These are phyloP conservation scores for Eustalomyia histrio DNA, from an alignment of 2,888 invertebrate genomes.

Conservation along the genomic window DNA sequence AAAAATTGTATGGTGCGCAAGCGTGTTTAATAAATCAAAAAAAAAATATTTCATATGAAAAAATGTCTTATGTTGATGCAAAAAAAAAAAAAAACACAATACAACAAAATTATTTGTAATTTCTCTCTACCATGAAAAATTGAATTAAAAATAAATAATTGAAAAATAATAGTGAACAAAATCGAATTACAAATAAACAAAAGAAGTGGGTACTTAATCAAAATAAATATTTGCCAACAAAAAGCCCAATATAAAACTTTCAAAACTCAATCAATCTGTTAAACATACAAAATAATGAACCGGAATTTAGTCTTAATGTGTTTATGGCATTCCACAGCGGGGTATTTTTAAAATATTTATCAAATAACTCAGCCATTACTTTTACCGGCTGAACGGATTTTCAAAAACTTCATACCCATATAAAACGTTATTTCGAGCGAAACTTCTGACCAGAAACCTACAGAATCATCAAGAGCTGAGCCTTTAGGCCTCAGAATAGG, in stretches of 20 bases:
- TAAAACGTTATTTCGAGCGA: too few species aligned
- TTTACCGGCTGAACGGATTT: too few species aligned
- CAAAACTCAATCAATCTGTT: constrained; percentile 28
- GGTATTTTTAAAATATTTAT: too few species aligned
- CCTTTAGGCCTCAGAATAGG: too few species aligned
- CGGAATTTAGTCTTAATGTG: constrained; percentile 13
- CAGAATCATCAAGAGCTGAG: too few species aligned
- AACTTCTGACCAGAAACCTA: too few species aligned
- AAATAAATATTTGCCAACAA: constrained; percentile 30
- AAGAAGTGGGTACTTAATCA: constrained; percentile 40
- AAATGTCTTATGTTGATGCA: constrained; percentile 4
- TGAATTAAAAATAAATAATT: neutral
- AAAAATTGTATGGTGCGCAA: neutral
- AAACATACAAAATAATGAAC: neutral
- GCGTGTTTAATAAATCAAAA: constrained; percentile 6
- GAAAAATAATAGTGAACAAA: neutral
- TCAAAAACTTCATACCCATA: too few species aligned
- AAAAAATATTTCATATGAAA: constrained; percentile 10
- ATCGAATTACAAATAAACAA: constrained; percentile 16
- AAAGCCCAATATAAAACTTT: constrained; percentile 19
- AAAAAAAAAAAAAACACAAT: constrained; percentile 11
- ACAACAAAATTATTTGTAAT: constrained; percentile 13
- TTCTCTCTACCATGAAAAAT: constrained; percentile 1
- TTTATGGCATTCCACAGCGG: neutral
- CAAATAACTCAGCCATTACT: too few species aligned